A percentile compares a stretch with the other conserved stretches of the same genome.
Conservation (phyloP, 1,140 invertebrate species). For the Drosophila tristis region DNA sequence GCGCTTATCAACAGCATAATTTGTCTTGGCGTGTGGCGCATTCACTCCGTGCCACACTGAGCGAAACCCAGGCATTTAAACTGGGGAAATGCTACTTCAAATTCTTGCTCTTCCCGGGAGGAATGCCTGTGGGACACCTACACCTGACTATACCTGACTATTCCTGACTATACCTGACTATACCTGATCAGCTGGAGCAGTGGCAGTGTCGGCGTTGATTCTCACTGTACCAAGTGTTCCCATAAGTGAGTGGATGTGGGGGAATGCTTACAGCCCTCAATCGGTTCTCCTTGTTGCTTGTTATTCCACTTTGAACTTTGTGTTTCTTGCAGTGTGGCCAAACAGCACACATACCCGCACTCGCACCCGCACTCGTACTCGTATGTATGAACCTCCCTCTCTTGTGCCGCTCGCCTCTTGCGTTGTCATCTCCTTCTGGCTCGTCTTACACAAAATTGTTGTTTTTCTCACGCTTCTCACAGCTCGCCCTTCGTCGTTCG, state of each 20-base stretch:
- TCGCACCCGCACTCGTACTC: too few species aligned
- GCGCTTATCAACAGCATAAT: slow-evolving; percentile 81
- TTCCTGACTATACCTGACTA: too few species aligned
- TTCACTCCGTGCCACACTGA: slow-evolving; percentile 24
- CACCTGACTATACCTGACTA: too few species aligned
- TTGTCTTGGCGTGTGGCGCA: slow-evolving; percentile 77
- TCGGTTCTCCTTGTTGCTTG: too few species aligned
- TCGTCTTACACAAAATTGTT: slow-evolving; percentile 40
- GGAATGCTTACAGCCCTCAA: too few species aligned
- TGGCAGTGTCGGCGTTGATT: too few species aligned
- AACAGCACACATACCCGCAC: neutral
- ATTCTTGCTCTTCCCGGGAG: too few species aligned
- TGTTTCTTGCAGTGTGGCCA: slow-evolving; percentile 1
- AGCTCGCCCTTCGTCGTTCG: neutral
- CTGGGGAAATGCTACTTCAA: neutral
- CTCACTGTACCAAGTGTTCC: neutral
- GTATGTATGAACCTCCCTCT: neutral
- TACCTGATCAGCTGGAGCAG: too few species aligned
- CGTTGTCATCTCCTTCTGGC: slow-evolving; percentile 1
- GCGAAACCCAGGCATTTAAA: neutral
- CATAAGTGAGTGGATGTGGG: neutral
- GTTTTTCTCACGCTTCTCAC: slow-evolving; percentile 59
- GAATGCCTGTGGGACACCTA: too few species aligned
- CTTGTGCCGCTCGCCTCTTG: neutral
- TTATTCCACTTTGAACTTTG: neutral